A percentile compares a stretch with the other conserved stretches of the same genome.
phyloP scores from a whole-genome alignment of 2,113 vertebrate genomes.

The Gopherus evgoodei region DNA sequence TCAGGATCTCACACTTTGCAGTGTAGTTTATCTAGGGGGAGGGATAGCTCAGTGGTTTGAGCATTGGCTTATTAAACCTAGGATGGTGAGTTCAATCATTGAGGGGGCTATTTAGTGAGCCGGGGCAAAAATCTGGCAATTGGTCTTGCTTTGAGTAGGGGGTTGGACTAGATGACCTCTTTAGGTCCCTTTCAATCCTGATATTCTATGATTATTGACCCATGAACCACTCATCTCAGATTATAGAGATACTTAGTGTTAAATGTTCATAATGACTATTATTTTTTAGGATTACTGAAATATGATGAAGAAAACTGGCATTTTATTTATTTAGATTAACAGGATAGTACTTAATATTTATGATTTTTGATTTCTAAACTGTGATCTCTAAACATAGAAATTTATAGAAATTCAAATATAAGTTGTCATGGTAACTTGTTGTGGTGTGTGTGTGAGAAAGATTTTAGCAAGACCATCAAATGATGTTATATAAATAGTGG shows the following conservation, averaged over 20 bases:
- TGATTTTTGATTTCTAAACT: slow-evolving; percentile 57
- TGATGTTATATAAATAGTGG: slow-evolving; percentile 72
- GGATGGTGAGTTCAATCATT: too few relatives aligned
- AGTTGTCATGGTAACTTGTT: slow-evolving; percentile 82
- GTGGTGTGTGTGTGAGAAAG: slow-evolving; percentile 61
- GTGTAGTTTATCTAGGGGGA: background rate
- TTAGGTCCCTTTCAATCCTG: too few relatives aligned
- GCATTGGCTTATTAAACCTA: too few relatives aligned
- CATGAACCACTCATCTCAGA: background rate
- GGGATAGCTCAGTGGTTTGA: too few relatives aligned
- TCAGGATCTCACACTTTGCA: background rate
- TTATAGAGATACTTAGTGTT: background rate
- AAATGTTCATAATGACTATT: slow-evolving; percentile 41
- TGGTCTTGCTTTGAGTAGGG: too few relatives aligned
- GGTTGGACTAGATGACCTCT: too few relatives aligned
- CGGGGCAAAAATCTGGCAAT: too few relatives aligned
- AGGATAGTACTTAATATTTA: slow-evolving; percentile 54
- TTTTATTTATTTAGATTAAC: slow-evolving; percentile 32
- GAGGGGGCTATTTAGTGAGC: too few relatives aligned
- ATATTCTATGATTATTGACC: background rate
- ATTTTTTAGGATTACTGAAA: background rate
- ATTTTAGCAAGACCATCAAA: slow-evolving; percentile 65
- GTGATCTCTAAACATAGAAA: slow-evolving; percentile 77
- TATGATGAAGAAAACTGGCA: background rate
- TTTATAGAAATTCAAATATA: slow-evolving; percentile 80